Evolutionary conservation across 2,797 vertebrate species (phyloP).

Genomic region (Buphagus erythrorhynchus): DNA sequence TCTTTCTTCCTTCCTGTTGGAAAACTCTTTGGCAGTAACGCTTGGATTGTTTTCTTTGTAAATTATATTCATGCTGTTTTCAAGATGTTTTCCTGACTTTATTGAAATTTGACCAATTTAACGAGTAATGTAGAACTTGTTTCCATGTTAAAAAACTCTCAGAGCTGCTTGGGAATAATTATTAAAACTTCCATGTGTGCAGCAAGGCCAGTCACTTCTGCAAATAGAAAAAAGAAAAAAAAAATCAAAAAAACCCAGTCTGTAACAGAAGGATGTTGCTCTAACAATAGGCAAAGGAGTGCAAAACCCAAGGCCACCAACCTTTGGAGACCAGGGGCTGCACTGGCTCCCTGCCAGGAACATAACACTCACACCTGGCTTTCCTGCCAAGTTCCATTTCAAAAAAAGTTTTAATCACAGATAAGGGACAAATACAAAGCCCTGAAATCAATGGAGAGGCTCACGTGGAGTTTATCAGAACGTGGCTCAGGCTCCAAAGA

Average conservation of each 20-base stretch:
- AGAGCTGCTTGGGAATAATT: conserved; percentile 81
- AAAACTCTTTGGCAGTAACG: conserved; percentile 84
- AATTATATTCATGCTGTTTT: conserved; percentile 85
- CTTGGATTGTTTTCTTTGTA: conserved; percentile 85
- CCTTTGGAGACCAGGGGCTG: not conserved
- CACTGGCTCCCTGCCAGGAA: not conserved
- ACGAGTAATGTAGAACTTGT: conserved; percentile 83
- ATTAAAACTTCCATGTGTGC: conserved; percentile 81
- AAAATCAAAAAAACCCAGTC: not conserved
- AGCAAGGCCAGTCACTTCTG: conserved; percentile 69
- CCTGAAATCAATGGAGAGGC: not conserved
- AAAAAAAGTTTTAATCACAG: conserved; percentile 10
- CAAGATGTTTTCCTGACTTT: conserved; percentile 84
- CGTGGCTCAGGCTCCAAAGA: not conserved
- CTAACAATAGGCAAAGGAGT: conserved; percentile 56
- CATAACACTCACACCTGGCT: conserved; percentile 33
- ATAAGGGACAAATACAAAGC: conserved; percentile 43
- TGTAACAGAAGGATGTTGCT: conserved; percentile 65
- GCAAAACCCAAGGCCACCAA: conserved; percentile 44
- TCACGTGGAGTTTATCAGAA: not conserved
- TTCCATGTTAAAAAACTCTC: conserved; percentile 81
- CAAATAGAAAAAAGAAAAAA: not conserved
- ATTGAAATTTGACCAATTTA: conserved; percentile 83
- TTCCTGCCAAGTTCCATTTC: conserved; percentile 27
- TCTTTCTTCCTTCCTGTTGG: conserved; percentile 83